Base-by-base conservation (phyloP, 1,140 invertebrate genomes). In the Drosophila jambulina region DNA sequence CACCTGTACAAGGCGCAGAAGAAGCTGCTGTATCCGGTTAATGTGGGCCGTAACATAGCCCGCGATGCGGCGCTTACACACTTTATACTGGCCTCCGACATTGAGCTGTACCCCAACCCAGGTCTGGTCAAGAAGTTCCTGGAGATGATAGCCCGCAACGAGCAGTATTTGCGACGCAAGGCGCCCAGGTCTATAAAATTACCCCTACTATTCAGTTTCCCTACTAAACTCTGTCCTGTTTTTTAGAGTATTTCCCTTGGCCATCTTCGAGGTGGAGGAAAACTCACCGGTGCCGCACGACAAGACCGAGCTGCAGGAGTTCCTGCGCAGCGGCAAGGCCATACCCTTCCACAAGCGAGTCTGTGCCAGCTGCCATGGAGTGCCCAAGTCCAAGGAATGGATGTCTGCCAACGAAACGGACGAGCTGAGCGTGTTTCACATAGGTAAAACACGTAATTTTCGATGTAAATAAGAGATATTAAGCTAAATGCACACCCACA, bases 271-370 rank as follows among this genome's bases (percentile, higher is more conserved):
- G 69, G 92, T 93, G 40, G 92, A 93, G 17, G 91, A 83, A 15
- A 80, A 64, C 40, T 83, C 81, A 2, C 75, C 83, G 63, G 96
- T 97, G 46, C 96, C 96, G 38, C 94, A 94, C 46, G 96, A 96
- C 48, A 98, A 98, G 93, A 95, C 94, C 0, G 94, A 95, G 83
- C 93, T 98, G 79, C 94, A 96, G 75, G 94, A 95, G 70, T 97
- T 98, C 95, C 91, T 98, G 67, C 94, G 94, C 49, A 95, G 95
- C 48, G 96, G 96, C 42, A 95, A 95, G 19, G 97, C 97, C 1
- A 97, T 98, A 80, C 97, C 97, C 15, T 98, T 98, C 92, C 98
- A 98, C 92, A 97, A 98, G 91, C 97, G 96, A 82, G 94, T 98
- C 2, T 98, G 97, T 84, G 95, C 97, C 12, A 95, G 95, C 45